Evolutionary conservation across 2,797 vertebrate genomes (phyloP), one percentile per base, ranked within the genome.

Genomic region (Hafferia zeledoni): DNA sequence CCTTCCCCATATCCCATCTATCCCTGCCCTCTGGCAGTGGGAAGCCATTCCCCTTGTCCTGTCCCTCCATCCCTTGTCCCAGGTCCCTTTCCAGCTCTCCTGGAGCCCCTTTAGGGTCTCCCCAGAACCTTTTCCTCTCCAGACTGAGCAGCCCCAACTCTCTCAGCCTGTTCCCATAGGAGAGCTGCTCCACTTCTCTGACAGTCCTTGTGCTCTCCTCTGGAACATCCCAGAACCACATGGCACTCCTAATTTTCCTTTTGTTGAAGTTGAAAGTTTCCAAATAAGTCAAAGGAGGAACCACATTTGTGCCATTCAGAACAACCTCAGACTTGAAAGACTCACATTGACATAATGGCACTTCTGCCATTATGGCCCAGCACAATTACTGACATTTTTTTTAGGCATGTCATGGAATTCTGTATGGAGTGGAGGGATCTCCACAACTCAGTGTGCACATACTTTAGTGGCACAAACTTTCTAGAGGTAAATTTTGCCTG

Each of bases 361-460:
- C 11, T 69, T 60, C 18, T 17, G 2, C 8, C 11, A 6, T 41
- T 41, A 16, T 37, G 81, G 16, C 22, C 52, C 33, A 53, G 23
- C 4, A 19, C 49, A 20, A 47, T 25, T 37, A 41, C 1, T 72
- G 44, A 35, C 7, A 10, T 7, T 25, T 61, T 61, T 61, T 46
- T 33, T 9, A 47, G 47, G 35, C 10, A 12, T 33, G 11, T 56
- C 25, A 41, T 71, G 47, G 11, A 80, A 55, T 65, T 75, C 41
- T 56, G 33, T 63, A 4, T 17, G 6, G 33, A 37, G 11, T 28
- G 24, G 3, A 50, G 11, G 5, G 3, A 3, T 56, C 30, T 67
- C 2, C 2, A 2, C 19, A 37, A 18, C 19, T 63, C 30, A 17
- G 1, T 6, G 11, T 52, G n/a, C 39, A 53, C 8, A 37, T 9